Evolutionary conservation across 2,113 vertebrate genomes (phyloP), one percentile per base, ranked within the genome.

Genomic region (Neodontobutis hainanensis): DNA sequence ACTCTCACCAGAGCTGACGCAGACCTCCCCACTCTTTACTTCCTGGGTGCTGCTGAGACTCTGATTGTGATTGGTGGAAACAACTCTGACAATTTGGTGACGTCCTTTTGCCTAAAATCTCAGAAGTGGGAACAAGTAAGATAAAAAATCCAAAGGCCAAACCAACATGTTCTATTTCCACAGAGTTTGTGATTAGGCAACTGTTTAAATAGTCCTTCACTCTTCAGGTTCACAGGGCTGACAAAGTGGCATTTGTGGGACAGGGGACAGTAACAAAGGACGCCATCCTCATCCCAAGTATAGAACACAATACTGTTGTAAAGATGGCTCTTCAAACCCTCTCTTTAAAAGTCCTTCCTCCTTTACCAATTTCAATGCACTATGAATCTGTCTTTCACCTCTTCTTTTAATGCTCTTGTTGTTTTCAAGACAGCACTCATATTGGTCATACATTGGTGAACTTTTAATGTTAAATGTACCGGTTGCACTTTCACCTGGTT

Each of bases 51-150:
- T 48, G 77, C 85, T 0, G 88, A 94, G 66, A 79, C 55, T 49
- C 83, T 94, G 78, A 56, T 90, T 40, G 87, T 94, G 65, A 89
- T 94, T 64, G 93, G 92, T 48, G 88, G 91, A 38, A 94, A 92
- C 76, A 90, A 88, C 68, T 80, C 66, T 3, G 84, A 87, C 56
- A 93, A 87, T 27, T 63, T 92, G 40, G 70, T 93, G 60, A 91
- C 87, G 4, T 90, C 92, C 10, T 93, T 93, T 77, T 88, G 86
- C 58, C 70, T 60, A 42, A 63, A 85, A 15, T 79, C 82, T 32
- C 78, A 75, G 35, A 85, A 80, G 61, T 94, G 93, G 93, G 90
- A 87, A 15, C 57, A 67, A 73, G 88, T 87, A 38, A 44, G 14
- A 62, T 34, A 16, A 11, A 12, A n/a, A 27, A 44, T 8, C 19